phyloP scores from a whole-genome alignment of 1,140 invertebrate genomes.

The Myzus persicae region DNA sequence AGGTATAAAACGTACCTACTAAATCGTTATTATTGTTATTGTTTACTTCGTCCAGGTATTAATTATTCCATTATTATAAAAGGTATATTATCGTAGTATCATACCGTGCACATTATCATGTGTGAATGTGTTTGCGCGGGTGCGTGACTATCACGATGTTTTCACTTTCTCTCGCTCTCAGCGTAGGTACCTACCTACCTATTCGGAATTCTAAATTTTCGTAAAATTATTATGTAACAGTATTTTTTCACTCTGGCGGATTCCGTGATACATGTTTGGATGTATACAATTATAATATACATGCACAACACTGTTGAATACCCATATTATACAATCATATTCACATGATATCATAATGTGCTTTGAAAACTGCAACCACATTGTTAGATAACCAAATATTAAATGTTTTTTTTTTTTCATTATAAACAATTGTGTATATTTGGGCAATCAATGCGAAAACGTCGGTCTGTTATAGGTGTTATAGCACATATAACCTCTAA shows the following conservation, averaged over 20 bases:
- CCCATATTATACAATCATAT: neutral
- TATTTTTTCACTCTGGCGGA: neutral
- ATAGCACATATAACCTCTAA: neutral
- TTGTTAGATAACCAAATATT: neutral
- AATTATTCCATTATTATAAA: neutral
- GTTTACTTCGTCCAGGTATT: conserved; percentile 3
- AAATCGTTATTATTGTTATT: neutral
- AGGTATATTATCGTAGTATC: neutral
- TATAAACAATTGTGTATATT: neutral
- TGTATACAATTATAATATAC: neutral
- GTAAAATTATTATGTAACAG: conserved; percentile 17
- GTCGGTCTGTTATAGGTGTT: neutral
- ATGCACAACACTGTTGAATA: neutral
- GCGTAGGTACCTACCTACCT: neutral
- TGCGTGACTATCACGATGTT: neutral
- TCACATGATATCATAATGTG: neutral
- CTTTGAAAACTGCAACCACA: neutral
- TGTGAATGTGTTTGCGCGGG: neutral
- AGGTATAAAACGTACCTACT: neutral
- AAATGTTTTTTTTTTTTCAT: neutral
- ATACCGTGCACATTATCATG: neutral
- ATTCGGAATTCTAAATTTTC: conserved; percentile 6
- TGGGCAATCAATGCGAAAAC: neutral
- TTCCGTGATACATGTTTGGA: neutral
- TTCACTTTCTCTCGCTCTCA: conserved; percentile 6